Evolutionary conservation across 2,113 vertebrate species (phyloP), one percentile per base, ranked within the genome.

Genomic region (Notechis scutatus): DNA sequence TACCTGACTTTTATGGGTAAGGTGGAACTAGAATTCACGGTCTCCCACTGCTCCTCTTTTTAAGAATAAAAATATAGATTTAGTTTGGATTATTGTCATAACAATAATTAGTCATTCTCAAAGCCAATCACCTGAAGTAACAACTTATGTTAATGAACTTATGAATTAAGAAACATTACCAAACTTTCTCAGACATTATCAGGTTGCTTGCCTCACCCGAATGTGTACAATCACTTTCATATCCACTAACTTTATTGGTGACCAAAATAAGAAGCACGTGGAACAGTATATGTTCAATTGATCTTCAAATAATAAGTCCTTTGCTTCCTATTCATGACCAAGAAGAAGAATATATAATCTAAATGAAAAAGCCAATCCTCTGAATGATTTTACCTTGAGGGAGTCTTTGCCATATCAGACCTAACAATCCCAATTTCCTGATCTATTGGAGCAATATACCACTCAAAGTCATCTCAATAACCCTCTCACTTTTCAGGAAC

Each of bases 301-400:
- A 91, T 92, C 42, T 7, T 0, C 81, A 26, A n/a, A 92, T 24
- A 56, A 69, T n/a, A 55, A 1, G 91, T 95, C 56, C 9, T 0
- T 95, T 95, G 95, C 69, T 89, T 55, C 3, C 86, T 89, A 59
- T 7, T 57, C 4, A 69, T 87, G n/a, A 26, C 50, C 6, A 94
- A 3, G 0, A 88, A 94, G 94, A 95, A 88, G 90, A 0, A 90
- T 93, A 4, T 5, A 8, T n/a, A 26, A 50, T 90, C 23, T 92
- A 90, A 93, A 23, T 56, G 12, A 5, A 94, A 95, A 95, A 94
- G 3, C 1, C 86, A 24, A 87, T 94, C 95, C 6, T 87, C 2
- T 18, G 4, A 21, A 85, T 3, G 0, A 47, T 61, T 93, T 94
- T 94, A 54, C 26, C 45, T 89, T 89, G 29, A 92, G 20, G 87